These are phyloP conservation scores for Conger conger DNA, from an alignment of 2,113 vertebrate genomes.

Conservation along the genomic window DNA sequence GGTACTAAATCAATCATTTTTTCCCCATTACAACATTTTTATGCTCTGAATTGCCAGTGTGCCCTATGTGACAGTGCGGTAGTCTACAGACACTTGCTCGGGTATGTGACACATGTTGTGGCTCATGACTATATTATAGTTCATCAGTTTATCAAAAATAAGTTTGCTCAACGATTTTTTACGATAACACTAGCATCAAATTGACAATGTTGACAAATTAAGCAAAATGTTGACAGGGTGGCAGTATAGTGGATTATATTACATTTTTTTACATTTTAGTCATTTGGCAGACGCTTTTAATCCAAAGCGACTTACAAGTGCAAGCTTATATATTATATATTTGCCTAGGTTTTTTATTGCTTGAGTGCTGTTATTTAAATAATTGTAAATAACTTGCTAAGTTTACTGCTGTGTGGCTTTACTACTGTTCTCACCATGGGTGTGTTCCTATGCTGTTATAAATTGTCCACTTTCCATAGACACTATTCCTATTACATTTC, in stretches of 20 bases:
- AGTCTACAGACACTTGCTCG: not conserved
- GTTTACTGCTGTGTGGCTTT: too few relatives aligned
- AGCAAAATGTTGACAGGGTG: not conserved
- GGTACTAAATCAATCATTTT: slow-evolving; percentile 38
- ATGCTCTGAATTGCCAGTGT: slow-evolving; percentile 24
- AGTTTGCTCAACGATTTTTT: not conserved
- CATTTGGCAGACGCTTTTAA: too few relatives aligned
- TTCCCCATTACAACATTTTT: slow-evolving; percentile 28
- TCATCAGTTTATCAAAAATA: slow-evolving; percentile 12
- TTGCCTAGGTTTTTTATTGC: not conserved
- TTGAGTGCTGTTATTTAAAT: not conserved
- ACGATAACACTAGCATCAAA: not conserved
- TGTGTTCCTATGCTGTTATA: too few relatives aligned
- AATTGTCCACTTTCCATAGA: too few relatives aligned
- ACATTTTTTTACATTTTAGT: too few relatives aligned
- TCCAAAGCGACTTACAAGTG: too few relatives aligned
- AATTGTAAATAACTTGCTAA: not conserved
- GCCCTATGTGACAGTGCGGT: slow-evolving; percentile 14
- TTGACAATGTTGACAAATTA: not conserved
- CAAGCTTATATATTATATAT: too few relatives aligned
- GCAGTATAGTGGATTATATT: not conserved
- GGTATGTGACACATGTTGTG: not conserved
- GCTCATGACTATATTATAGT: slow-evolving; percentile 6
- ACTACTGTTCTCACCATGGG: too few relatives aligned
- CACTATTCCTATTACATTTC: too few relatives aligned